Base-by-base conservation (phyloP, 2,113 vertebrate genomes). In the Heterocephalus glaber region DNA sequence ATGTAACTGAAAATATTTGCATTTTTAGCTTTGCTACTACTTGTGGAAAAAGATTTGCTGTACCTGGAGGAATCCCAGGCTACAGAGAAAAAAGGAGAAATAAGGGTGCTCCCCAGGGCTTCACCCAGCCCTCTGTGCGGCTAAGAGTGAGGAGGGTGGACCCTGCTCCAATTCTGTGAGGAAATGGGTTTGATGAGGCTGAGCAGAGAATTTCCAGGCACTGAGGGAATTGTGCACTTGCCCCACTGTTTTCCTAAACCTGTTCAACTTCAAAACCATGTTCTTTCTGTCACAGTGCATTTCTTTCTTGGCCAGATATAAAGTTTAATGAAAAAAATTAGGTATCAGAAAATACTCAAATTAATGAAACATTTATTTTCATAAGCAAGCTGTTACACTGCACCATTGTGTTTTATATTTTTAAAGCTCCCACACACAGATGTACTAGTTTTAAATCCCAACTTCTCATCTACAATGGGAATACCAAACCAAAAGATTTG, bases 381-480 rank as follows among this genome's bases (percentile, higher is more conserved):
- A 85, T 33, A 82, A 30, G 41, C 90, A 88, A 95, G 56, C 44
- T 86, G 20, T 77, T 91, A 8, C 54, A 76, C 44, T 76, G 44
- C 33, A 28, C 38, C 26, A 20, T 49, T 63, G 17, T 44, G 22
- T 81, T 90, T 65, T 91, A 61, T 38, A 58, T 60, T 89, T 83
- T 96, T 80, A 22, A 94, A 77, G 47, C 49, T 87, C 54, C 60
- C 52, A 77, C 22, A 26, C 65, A 61, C 70, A 94, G 79, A 95
- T 87, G 49, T 72, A 44, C 52, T 80, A 68, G 16, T 87, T 96
- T 90, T 92, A 74, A 86, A 85, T 87, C 86, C 49, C 86, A 84
- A 30, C 33, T 65, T 93, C 82, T 90, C 54, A 60, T 88, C 58
- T 74, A 58, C 92, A 86, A 76, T 79, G 30, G 1, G 19, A 83